A percentile compares a stretch with the other conserved stretches of the same genome.
Conservation (phyloP, 2,888 invertebrate genomes). For the Agriotes lineatus region DNA sequence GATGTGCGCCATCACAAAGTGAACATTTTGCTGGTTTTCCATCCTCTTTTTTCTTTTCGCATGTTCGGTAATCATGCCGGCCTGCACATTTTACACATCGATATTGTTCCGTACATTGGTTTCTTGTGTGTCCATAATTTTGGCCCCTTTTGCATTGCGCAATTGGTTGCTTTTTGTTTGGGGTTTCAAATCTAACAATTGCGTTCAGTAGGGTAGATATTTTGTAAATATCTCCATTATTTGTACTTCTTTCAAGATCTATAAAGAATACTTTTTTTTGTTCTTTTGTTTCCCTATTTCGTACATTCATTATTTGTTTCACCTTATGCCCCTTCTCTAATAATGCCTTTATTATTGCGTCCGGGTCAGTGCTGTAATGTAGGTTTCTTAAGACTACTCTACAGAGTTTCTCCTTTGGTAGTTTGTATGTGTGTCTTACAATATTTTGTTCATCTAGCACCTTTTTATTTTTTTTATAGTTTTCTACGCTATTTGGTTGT, state of each 20-base stretch:
- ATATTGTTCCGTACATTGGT: slow-evolving; percentile 18
- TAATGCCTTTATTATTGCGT: slow-evolving; percentile 20
- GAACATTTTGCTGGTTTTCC: slow-evolving; percentile 26
- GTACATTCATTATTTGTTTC: slow-evolving; percentile 25
- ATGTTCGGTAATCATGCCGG: slow-evolving; percentile 13
- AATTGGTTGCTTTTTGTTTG: slow-evolving; percentile 21
- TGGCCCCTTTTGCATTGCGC: slow-evolving; percentile 21
- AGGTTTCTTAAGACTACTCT: slow-evolving; percentile 28
- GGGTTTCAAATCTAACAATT: slow-evolving; percentile 15
- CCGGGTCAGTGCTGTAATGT: slow-evolving; percentile 25
- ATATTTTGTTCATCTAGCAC: slow-evolving; percentile 8
- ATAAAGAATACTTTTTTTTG: slow-evolving; percentile 28
- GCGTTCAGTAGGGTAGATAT: slow-evolving; percentile 18
- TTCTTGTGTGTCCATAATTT: slow-evolving; percentile 13
- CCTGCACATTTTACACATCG: slow-evolving; percentile 24
- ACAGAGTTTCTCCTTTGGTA: slow-evolving; percentile 20
- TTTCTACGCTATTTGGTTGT: slow-evolving; percentile 21
- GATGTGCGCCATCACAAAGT: slow-evolving; percentile 30
- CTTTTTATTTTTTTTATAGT: slow-evolving; percentile 25
- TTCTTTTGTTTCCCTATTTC: slow-evolving; percentile 22
- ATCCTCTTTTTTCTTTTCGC: slow-evolving; percentile 18
- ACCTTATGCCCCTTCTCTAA: slow-evolving; percentile 22
- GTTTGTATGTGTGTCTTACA: slow-evolving; percentile 25
- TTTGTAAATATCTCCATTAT: slow-evolving; percentile 15
- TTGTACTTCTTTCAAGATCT: slow-evolving; percentile 25